These are phyloP conservation scores for Zaprionus davidi DNA, from an alignment of 1,140 invertebrate species.

Conservation along the genomic window DNA sequence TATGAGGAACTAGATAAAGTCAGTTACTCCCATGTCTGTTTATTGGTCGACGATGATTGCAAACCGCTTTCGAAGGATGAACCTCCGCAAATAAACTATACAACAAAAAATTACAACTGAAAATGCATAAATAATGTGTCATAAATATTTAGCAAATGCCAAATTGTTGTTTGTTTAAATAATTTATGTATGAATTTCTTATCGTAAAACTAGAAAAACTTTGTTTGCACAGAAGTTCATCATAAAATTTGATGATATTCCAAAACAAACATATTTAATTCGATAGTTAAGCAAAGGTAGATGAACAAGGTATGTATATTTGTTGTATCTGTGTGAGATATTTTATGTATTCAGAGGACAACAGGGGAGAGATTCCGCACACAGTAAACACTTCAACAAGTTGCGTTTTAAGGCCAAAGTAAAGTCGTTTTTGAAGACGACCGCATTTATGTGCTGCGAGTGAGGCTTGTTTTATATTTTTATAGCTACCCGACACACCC, in stretches of 20 bases:
- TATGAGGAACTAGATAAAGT: constrained; percentile 69
- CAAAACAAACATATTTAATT: background rate
- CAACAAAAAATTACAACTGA: background rate
- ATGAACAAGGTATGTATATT: constrained; percentile 5
- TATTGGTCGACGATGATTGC: constrained; percentile 62
- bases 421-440: constrained; percentile 21
- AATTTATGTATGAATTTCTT: background rate
- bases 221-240: too few species aligned
- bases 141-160: constrained; percentile 6
- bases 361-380: constrained; percentile 47
- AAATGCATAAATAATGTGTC: background rate
- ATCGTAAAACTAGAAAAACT: too few species aligned
- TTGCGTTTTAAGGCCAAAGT: constrained; percentile 37
- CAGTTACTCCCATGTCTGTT: constrained; percentile 48
- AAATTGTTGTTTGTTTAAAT: background rate
- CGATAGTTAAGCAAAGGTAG: background rate
- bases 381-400: constrained; percentile 74
- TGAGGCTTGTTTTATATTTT: constrained; percentile 31
- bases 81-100: background rate
- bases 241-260: background rate
- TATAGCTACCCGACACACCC: constrained; percentile 46
- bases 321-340: constrained; percentile 29
- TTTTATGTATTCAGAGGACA: constrained; percentile 56
- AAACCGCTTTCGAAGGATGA: constrained; percentile 31
- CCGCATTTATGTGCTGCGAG: constrained; percentile 24